Evolutionary conservation across 1,140 invertebrate genomes (phyloP).

Genomic region (Plectrocnemia conspersa): DNA sequence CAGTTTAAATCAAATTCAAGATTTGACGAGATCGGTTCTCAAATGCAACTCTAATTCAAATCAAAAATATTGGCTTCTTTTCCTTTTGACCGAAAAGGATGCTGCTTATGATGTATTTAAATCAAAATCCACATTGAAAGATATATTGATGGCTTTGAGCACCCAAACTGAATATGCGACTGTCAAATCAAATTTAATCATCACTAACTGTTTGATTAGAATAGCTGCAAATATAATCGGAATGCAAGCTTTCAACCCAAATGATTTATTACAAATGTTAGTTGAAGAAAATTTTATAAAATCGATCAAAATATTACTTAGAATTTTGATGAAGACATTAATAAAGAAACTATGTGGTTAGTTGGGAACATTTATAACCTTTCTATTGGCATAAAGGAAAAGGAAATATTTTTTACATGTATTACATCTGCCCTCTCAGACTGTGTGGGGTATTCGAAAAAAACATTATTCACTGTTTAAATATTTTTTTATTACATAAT

Average conservation of each 20-base stretch:
- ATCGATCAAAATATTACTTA: constrained; percentile 12
- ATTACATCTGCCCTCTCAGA: too few species aligned
- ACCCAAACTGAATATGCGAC: too few species aligned
- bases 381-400: constrained; percentile 34
- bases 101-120: constrained; percentile 1
- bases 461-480: too few species aligned
- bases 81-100: constrained; percentile 8
- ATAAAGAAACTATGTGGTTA: constrained; percentile 41
- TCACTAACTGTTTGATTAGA: constrained; percentile 21
- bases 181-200: not conserved
- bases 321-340: constrained; percentile 5
- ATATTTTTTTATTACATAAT: too few species aligned
- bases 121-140: constrained; percentile 3
- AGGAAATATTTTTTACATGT: constrained; percentile 24
- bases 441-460: too few species aligned
- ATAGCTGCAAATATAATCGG: constrained; percentile 29
- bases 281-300: constrained; percentile 35
- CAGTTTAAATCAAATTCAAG: not conserved
- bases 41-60: constrained; percentile 3
- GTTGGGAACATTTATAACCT: constrained; percentile 43
- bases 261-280: constrained; percentile 33
- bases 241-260: constrained; percentile 30
- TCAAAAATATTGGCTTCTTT: constrained; percentile 14
- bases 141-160: constrained; percentile 6
- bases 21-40: not conserved